phyloP scores from a whole-genome alignment of 2,113 vertebrate species.

The Apus apus region DNA sequence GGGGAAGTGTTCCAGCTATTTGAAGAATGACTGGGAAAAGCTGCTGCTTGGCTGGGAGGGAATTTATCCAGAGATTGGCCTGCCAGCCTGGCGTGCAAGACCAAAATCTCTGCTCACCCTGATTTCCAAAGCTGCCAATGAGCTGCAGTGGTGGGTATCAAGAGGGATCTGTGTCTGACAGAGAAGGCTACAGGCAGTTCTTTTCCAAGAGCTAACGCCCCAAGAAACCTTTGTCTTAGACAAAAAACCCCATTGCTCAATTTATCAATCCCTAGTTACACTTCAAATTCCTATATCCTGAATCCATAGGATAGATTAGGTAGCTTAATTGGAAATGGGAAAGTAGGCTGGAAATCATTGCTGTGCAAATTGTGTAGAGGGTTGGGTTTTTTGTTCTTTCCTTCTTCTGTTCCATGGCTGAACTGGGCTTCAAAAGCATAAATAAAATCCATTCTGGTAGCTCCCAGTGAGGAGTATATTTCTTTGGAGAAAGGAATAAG shows the following conservation, averaged over 20 bases:
- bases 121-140: not conserved
- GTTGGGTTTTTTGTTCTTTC: not conserved
- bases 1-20: not conserved
- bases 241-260: not conserved
- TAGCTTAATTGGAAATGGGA: not conserved
- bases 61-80: not conserved
- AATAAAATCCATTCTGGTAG: not conserved
- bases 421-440: not conserved
- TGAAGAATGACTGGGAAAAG: not conserved
- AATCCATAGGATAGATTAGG: conserved; percentile 5
- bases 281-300: not conserved
- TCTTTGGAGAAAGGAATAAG: not conserved
- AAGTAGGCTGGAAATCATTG: not conserved
- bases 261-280: not conserved
- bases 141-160: not conserved
- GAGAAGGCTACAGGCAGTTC: not conserved
- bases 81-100: not conserved
- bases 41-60: not conserved
- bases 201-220: not conserved
- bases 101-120: not conserved
- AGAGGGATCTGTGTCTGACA: not conserved
- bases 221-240: not conserved
- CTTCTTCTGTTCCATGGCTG: not conserved
- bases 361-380: not conserved
- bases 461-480: not conserved